Conservation (phyloP, 2,113 vertebrate species). For the Sander lucioperca region DNA sequence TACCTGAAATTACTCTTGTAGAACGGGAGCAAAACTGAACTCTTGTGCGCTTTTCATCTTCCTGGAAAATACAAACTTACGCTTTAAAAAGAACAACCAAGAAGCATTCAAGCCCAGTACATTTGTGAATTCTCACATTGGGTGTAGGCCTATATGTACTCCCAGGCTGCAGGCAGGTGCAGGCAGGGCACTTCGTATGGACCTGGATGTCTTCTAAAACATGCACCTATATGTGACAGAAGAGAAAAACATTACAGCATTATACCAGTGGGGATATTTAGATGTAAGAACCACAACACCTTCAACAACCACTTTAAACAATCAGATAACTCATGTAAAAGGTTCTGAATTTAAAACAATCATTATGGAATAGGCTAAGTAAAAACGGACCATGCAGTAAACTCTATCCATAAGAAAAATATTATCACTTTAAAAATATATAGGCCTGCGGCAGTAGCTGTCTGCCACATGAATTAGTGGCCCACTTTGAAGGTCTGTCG, state of each 20-base stretch:
- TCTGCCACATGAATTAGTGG: neutral
- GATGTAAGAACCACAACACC: neutral
- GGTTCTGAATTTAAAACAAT: neutral
- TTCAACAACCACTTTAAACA: neutral
- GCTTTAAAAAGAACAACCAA: constrained; percentile 14
- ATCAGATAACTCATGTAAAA: neutral
- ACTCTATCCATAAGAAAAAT: neutral
- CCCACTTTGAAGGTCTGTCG: neutral
- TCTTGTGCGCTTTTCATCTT: constrained; percentile 20
- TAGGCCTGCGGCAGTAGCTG: neutral
- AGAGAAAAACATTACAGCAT: neutral
- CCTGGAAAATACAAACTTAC: neutral
- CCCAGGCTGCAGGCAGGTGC: too few species aligned
- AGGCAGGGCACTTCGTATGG: neutral
- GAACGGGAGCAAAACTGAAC: constrained; percentile 23
- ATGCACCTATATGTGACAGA: neutral
- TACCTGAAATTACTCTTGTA: constrained; percentile 29
- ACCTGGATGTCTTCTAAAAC: neutral
- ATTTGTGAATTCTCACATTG: neutral
- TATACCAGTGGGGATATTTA: neutral
- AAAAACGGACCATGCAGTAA: neutral
- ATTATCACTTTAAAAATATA: neutral
- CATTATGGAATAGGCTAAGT: neutral
- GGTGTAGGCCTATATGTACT: neutral
- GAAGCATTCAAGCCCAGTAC: neutral